Conservation (phyloP, 2,888 invertebrate species). For the Phaedon cochleariae region DNA sequence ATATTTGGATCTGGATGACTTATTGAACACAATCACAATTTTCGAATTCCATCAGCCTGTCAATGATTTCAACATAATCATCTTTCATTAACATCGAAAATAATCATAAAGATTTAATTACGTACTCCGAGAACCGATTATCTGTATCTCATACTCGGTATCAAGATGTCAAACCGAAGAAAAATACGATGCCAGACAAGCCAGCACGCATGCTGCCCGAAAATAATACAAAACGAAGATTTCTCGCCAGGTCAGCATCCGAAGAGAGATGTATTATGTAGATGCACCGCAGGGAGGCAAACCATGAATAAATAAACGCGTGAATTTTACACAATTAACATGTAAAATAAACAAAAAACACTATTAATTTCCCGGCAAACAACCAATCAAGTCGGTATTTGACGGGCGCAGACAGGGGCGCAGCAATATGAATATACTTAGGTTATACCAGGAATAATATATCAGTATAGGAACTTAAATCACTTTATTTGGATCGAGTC, state of each 20-base stretch:
- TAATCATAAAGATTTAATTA: conserved; percentile 35
- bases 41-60: not conserved
- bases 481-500: too few species aligned
- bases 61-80: not conserved
- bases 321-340: conserved; percentile 65
- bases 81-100: conserved; percentile 18
- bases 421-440: not conserved
- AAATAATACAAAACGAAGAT: conserved; percentile 33
- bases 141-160: conserved; percentile 46
- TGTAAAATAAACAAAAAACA: conserved; percentile 62
- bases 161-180: conserved; percentile 58
- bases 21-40: not conserved
- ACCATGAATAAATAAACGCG: conserved; percentile 64
- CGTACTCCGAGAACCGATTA: conserved; percentile 31
- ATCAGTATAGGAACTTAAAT: too few species aligned
- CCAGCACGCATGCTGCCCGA: conserved; percentile 31
- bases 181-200: conserved; percentile 52
- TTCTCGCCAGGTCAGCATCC: conserved; percentile 53
- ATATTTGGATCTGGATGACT: not conserved
- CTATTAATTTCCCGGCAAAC: conserved; percentile 61
- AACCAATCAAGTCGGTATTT: conserved; percentile 62
- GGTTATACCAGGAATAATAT: too few species aligned
- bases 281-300: conserved; percentile 58
- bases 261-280: conserved; percentile 60
- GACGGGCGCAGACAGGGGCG: conserved; percentile 49